Evolutionary conservation across 2,113 vertebrate genomes (phyloP).

Genomic region (Lynx canadensis): DNA sequence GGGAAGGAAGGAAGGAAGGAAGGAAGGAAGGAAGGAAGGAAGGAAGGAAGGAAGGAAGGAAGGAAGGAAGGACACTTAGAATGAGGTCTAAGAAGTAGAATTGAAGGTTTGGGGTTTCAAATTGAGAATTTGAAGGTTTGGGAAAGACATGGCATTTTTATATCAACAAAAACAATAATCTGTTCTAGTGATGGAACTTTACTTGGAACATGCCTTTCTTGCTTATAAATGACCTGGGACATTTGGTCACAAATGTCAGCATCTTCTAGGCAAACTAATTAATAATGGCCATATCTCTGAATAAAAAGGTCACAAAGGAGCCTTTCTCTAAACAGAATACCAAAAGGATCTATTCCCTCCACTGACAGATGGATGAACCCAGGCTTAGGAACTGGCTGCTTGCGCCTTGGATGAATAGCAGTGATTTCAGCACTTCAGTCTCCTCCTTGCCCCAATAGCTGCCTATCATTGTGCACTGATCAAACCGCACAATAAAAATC

Average conservation of each 20-base stretch:
- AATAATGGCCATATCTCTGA: neutral
- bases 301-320: neutral
- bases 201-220: neutral
- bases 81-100: neutral
- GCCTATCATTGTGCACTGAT: neutral
- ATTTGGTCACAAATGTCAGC: neutral
- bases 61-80: neutral
- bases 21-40: too few species aligned
- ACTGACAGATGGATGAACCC: neutral
- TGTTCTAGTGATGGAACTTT: neutral
- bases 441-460: neutral
- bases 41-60: too few species aligned
- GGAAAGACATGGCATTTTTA: neutral
- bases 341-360: neutral
- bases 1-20: too few species aligned
- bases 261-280: neutral
- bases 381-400: accelerated
- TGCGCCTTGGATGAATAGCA: accelerated
- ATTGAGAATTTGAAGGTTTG: neutral
- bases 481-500: neutral
- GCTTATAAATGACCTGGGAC: neutral
- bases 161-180: neutral
- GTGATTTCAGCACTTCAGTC: neutral
- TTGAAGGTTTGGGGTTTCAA: neutral
- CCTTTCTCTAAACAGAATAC: neutral